Percentiles rank a stretch among this genome's conserved stretches.
Evolutionary conservation across 2,113 vertebrate species (phyloP).

Genomic region (Plotosus lineatus): DNA sequence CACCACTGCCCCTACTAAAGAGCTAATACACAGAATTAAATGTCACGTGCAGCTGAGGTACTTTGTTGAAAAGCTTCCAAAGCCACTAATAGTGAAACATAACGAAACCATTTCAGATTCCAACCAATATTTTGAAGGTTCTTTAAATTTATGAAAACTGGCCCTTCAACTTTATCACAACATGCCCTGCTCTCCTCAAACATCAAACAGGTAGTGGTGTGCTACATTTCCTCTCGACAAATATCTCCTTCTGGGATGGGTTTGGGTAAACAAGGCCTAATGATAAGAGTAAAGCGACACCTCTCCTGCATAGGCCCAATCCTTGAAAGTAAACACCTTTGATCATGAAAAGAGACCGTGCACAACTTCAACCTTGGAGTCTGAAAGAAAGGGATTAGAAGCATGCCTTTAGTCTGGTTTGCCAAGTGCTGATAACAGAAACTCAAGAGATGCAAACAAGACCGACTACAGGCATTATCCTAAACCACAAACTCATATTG

Average conservation of each 20-base stretch:
- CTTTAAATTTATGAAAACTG: background rate
- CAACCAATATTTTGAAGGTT: background rate
- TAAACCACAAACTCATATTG: conserved; percentile 22
- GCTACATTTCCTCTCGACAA: conserved; percentile 38
- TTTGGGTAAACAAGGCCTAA: conserved; percentile 57
- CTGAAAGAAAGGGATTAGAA: background rate
- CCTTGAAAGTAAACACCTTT: conserved; percentile 34
- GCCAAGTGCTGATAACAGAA: background rate
- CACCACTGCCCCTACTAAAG: too few relatives aligned
- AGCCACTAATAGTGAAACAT: background rate
- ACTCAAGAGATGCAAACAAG: conserved; percentile 42
- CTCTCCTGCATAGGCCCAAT: conserved; percentile 50
- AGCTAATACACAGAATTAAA: background rate
- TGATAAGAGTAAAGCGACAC: conserved; percentile 49
- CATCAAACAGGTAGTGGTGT: conserved; percentile 20
- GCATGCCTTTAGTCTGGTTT: conserved; percentile 10
- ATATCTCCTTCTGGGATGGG: conserved; percentile 35
- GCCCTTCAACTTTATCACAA: background rate
- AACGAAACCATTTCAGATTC: background rate
- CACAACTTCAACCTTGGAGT: conserved; percentile 11
- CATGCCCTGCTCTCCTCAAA: background rate
- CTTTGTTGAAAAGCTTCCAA: background rate
- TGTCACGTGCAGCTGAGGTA: background rate
- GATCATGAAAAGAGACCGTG: conserved; percentile 26
- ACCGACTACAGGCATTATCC: conserved; percentile 14